These are phyloP conservation scores for Lydus trimaculatus DNA, from an alignment of 2,888 invertebrate genomes.

Conservation along the genomic window DNA sequence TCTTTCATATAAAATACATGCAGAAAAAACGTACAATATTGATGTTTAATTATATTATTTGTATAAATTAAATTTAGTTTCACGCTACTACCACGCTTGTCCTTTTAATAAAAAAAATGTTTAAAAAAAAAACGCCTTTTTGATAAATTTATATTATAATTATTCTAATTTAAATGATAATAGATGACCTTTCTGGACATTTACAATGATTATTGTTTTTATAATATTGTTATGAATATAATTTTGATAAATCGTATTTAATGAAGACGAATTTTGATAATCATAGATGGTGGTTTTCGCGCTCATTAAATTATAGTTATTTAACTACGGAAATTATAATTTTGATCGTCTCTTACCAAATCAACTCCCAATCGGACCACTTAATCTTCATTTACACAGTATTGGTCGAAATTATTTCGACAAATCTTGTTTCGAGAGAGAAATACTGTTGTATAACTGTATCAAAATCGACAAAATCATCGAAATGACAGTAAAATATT, in stretches of 20 bases:
- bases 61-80: slow-evolving; percentile 9
- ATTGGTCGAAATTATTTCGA: slow-evolving; percentile 31
- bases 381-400: background rate
- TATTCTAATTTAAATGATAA: slow-evolving; percentile 10
- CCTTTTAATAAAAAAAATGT: slow-evolving; percentile 21
- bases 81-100: slow-evolving; percentile 29
- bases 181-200: background rate
- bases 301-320: background rate
- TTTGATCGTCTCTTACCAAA: background rate
- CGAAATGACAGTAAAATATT: slow-evolving; percentile 53
- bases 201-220: slow-evolving; percentile 7
- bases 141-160: slow-evolving; percentile 31
- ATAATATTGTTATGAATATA: background rate
- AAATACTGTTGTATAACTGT: no score
- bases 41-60: background rate
- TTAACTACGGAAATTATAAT: slow-evolving; percentile 1
- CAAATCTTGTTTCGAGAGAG: slow-evolving; percentile 41
- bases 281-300: background rate
- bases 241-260: background rate
- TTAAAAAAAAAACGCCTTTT: background rate
- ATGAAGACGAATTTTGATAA: background rate
- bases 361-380: background rate
- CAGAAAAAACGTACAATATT: background rate
- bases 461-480: slow-evolving; percentile 47
- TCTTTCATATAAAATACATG: background rate